Base-by-base conservation (phyloP, 2,888 invertebrate genomes). In the Argynnis bischoffii region DNA sequence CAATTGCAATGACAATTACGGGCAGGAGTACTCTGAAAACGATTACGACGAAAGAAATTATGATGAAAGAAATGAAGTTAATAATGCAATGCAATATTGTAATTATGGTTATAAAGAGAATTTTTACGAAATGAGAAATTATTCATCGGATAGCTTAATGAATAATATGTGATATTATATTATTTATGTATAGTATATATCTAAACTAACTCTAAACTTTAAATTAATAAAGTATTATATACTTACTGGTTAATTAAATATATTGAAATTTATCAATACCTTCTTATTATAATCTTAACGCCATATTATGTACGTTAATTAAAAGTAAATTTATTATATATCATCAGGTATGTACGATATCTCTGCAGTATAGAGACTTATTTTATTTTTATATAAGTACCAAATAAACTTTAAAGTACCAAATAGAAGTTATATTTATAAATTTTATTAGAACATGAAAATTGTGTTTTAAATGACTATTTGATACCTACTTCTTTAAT, bases 101-200 rank as follows among this genome's bases (percentile, higher is more conserved):
- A 86, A 88, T 69, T 92, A 90, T 56, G 86, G 86, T 1, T 91
- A 89, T 64, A 92, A 90, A 69, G 90, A 91, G 59, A 86, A 83
- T 72, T 92, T 89, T 73, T 91, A 88, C 73, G 87, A 88, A 69
- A 83, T 86, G 81, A 83, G 88, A 75, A 88, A 83, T 71, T 90
- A 90, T 74, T 74, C 83, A 1, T 80, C 84, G 3, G 88, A 89
- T 66, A 88, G 81, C 72, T 71, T 90, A 69, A 81, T 89, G 69
- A 88, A 90, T 77, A 86, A 87, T 77, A 79, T 74, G 61, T 80
- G 74, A 77, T 71, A 66, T 64, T 64, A 60, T 57, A 60, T 35
- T 64, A 26, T 70, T 41, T 78, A 73, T 56, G 63, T 60, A 69
- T 14, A 16, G 6, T 41, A 16, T 55, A 55, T 1, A 55, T 1